phyloP scores from a whole-genome alignment of 2,113 vertebrate genomes.

The Talpa occidentalis region DNA sequence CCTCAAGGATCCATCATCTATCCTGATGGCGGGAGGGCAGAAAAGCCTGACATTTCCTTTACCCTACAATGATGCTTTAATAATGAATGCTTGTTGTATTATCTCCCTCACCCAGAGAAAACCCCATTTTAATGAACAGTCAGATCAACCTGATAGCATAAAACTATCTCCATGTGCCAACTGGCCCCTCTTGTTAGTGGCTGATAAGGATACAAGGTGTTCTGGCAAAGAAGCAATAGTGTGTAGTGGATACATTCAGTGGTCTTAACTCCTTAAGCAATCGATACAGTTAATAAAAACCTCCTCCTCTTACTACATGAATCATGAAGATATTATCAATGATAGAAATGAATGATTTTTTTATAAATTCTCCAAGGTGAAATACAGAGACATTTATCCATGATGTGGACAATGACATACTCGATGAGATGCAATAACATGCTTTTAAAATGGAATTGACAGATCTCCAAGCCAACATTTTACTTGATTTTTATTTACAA shows the following conservation, averaged over 20 bases:
- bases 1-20: too few species aligned
- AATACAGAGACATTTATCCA: neutral
- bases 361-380: neutral
- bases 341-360: neutral
- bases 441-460: neutral
- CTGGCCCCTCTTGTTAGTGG: neutral
- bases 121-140: neutral
- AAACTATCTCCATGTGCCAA: neutral
- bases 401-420: neutral
- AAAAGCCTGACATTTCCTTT: too few species aligned
- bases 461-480: neutral
- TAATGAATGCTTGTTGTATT: neutral
- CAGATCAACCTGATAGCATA: neutral
- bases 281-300: conserved; percentile 16
- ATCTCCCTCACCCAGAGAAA: neutral
- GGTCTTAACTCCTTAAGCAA: neutral
- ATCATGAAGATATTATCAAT: neutral
- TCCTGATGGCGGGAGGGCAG: too few species aligned
- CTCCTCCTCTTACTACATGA: neutral
- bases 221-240: neutral
- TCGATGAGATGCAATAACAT: neutral
- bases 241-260: neutral
- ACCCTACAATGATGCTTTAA: conserved; percentile 38
- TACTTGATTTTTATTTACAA: neutral
- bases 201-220: neutral